Evolutionary conservation across 2,888 invertebrate genomes (phyloP).

Genomic region (Oegoconia quadripuncta): DNA sequence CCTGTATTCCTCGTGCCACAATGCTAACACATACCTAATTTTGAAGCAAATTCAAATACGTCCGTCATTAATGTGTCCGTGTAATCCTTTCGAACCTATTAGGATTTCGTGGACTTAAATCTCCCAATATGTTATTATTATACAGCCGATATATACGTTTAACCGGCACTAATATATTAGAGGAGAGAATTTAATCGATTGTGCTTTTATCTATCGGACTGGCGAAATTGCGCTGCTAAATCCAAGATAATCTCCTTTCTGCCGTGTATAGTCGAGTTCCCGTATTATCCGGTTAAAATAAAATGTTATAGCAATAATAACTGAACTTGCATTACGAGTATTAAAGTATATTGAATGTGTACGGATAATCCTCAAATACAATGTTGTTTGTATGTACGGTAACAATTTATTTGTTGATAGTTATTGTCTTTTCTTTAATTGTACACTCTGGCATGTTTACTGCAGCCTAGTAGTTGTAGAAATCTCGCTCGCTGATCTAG

Average conservation of each 20-base stretch:
- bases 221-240: constrained; percentile 51
- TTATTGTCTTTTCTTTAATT: too few species aligned
- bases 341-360: constrained; percentile 33
- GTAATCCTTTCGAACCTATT: constrained; percentile 54
- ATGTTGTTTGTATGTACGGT: constrained; percentile 3
- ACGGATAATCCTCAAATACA: constrained; percentile 26
- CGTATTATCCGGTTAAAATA: constrained; percentile 62
- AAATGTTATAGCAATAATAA: constrained; percentile 62
- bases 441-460: too few species aligned
- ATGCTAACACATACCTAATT: too few species aligned
- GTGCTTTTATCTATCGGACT: constrained; percentile 51
- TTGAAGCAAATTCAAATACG: constrained; percentile 49
- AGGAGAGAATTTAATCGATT: constrained; percentile 48
- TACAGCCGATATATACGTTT: neutral
- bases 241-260: constrained; percentile 60
- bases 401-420: too few species aligned
- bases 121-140: neutral
- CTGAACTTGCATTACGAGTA: constrained; percentile 44
- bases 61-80: constrained; percentile 46
- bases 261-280: constrained; percentile 44
- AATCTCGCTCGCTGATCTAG: too few species aligned
- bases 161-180: constrained; percentile 20
- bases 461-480: too few species aligned
- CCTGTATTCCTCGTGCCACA: too few species aligned
- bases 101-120: constrained; percentile 31